phyloP scores from a whole-genome alignment of 2,797 vertebrate genomes.

The Phrynocephalus vlangalii region DNA sequence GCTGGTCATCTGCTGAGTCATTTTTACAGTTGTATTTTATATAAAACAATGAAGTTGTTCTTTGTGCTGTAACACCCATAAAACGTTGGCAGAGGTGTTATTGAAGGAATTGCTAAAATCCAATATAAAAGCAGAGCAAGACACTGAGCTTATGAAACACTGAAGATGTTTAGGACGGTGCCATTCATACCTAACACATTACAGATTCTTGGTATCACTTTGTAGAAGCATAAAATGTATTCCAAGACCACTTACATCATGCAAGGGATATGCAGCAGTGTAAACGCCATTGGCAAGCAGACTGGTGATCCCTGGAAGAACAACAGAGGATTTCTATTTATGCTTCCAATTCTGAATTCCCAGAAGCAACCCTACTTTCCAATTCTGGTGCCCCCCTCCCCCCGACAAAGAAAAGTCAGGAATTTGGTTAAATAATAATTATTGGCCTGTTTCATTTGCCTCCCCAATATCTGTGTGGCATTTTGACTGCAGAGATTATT shows the following conservation, averaged over 20 bases:
- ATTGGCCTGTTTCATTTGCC: conserved; percentile 63
- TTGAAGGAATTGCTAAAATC: conserved; percentile 23
- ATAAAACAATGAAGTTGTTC: background rate
- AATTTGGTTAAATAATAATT: conserved; percentile 65
- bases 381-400: conserved; percentile 56
- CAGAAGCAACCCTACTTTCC: conserved; percentile 37
- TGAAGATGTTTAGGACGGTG: conserved; percentile 33
- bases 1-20: background rate
- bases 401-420: conserved; percentile 48
- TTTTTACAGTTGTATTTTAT: background rate
- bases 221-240: conserved; percentile 20
- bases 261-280: conserved; percentile 89
- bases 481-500: conserved; percentile 63
- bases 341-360: background rate
- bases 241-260: conserved; percentile 88
- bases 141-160: conserved; percentile 17
- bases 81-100: conserved; percentile 12
- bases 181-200: background rate
- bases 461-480: conserved; percentile 20
- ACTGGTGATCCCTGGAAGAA: conserved; percentile 90
- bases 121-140: background rate
- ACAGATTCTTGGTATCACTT: conserved; percentile 46
- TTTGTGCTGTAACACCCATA: fast-evolving
- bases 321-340: conserved; percentile 62
- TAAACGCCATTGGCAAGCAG: conserved; percentile 92